Evolutionary conservation across 2,797 vertebrate genomes (phyloP).

Genomic region (Odontamblyopus lacepedii): DNA sequence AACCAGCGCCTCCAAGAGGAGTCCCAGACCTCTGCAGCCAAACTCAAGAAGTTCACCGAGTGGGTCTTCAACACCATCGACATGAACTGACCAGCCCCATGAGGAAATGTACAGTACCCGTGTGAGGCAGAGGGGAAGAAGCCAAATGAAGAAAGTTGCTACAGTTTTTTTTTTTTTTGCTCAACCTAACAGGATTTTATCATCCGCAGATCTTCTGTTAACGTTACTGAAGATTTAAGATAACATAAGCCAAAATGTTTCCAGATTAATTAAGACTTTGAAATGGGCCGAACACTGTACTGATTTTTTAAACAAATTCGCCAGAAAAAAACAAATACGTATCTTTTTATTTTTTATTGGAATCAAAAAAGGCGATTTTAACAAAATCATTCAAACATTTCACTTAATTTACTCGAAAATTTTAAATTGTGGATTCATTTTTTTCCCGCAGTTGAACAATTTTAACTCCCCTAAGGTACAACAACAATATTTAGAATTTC

Average conservation of each 20-base stretch:
- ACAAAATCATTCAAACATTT: not conserved
- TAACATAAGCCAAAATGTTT: not conserved
- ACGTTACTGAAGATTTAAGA: not conserved
- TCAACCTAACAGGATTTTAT: not conserved
- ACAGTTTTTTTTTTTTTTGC: not conserved
- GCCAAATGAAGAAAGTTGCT: not conserved
- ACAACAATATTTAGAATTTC: not conserved
- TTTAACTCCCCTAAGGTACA: not conserved
- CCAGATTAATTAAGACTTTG: not conserved
- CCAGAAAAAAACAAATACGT: not conserved
- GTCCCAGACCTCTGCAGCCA: conserved; percentile 92
- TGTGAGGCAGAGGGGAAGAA: not conserved
- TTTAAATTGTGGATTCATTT: not conserved
- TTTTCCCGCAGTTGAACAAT: not conserved
- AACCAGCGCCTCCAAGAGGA: conserved; percentile 96
- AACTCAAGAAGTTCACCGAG: conserved; percentile 98
- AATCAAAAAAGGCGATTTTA: not conserved
- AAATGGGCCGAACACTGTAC: too few relatives aligned
- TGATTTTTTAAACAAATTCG: not conserved
- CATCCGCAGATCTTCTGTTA: not conserved
- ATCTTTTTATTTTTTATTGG: not conserved
- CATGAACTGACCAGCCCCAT: conserved; percentile 85
- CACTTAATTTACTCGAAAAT: not conserved
- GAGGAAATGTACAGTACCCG: not conserved
- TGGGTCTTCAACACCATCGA: conserved; percentile 99